Evolutionary conservation across 2,113 vertebrate species (phyloP), one percentile per base, ranked within the genome.

Genomic region (Saguinus imperator): DNA sequence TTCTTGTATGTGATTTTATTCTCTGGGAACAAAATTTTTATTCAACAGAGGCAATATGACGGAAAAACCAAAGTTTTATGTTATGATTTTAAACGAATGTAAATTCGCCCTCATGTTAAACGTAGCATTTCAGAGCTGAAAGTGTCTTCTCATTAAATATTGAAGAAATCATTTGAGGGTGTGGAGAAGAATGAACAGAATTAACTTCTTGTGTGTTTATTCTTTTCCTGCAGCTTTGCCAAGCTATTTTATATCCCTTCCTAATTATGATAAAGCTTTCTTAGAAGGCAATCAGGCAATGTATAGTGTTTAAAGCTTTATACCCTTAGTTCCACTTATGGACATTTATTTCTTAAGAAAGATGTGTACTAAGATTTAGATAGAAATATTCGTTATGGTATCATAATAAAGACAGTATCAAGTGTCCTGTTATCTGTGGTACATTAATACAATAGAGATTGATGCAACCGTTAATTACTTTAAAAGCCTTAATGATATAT

Each of bases 81-180:
- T 87, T 94, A 64, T 93, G 70, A 48, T 88, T 93, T 95, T 68
- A 61, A 75, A 94, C 87, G 93, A 32, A 90, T 79, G 52, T 61
- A 3, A 85, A 86, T 97, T 93, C 32, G 20, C 48, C 48, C n/a
- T 95, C 48, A 25, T 88, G 27, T 93, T 83, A 96, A 91, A 66
- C 50, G 27, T 97, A 50, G 35, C 68, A 68, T 97, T 91, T 92
- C 45, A 52, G 68, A 92, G 6, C 66, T 90, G 20, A 35, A 72
- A n/a, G 17, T 48, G 2, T 58, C 32, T 92, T 91, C 52, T 89
- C 58, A n/a, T 73, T 89, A 96, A 95, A 76, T 94, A 52, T 32
- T 64, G 13, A 87, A 86, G 68, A 86, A 89, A 6, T 66, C 3
- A 27, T 58, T 91, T 91, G 21, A 29, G 35, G 25, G 3, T 84